These are phyloP conservation scores for Theocolax elegans DNA, from an alignment of 1,140 invertebrate genomes.

Conservation along the genomic window DNA sequence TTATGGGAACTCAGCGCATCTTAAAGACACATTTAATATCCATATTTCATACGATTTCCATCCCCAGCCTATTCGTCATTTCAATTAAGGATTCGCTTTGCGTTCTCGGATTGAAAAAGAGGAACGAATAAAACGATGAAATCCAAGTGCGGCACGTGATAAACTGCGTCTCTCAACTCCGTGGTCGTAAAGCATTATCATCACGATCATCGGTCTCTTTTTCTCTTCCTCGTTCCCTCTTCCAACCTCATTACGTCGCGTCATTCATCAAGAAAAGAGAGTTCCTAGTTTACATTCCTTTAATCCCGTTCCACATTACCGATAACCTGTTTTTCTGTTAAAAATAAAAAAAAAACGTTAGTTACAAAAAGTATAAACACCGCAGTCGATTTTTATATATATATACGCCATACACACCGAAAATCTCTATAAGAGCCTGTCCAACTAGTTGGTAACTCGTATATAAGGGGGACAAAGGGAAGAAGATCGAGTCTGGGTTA, in stretches of 20 bases:
- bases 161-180: not conserved
- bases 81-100: constrained; percentile 22
- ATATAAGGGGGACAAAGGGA: not conserved
- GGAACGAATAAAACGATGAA: too few species aligned
- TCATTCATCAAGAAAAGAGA: too few species aligned
- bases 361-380: too few species aligned
- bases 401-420: too few species aligned
- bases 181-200: constrained; percentile 14
- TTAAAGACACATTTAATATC: not conserved
- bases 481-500: not conserved
- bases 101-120: too few species aligned
- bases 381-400: too few species aligned
- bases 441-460: not conserved
- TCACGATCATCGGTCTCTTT: not conserved
- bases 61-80: constrained; percentile 12
- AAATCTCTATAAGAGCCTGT: not conserved
- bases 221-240: not conserved
- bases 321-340: too few species aligned
- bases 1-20: not conserved
- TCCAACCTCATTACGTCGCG: not conserved
- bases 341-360: too few species aligned
- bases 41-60: not conserved
- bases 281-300: too few species aligned
- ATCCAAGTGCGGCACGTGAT: not conserved
- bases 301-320: too few species aligned